A percentile compares a stretch with the other conserved stretches of the same genome.
Evolutionary conservation across 1,140 invertebrate genomes (phyloP).

Genomic region (Heliconius eleuchia): DNA sequence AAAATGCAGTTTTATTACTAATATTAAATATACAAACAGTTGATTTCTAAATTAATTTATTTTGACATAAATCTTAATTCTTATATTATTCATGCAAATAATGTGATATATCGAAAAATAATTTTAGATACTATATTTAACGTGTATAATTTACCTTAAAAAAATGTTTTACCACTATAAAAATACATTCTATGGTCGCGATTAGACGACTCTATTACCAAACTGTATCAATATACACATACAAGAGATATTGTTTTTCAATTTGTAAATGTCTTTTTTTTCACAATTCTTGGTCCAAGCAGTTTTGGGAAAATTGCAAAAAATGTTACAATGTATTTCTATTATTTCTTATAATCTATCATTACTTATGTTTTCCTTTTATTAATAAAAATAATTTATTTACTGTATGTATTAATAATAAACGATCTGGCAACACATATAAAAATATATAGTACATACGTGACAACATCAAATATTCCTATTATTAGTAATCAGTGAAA

Average conservation of each 20-base stretch:
- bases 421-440: not conserved
- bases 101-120: slow-evolving; percentile 15
- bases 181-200: slow-evolving; percentile 6
- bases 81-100: not conserved
- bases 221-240: not conserved
- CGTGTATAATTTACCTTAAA: slow-evolving; percentile 14
- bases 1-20: too few relatives aligned
- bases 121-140: not conserved
- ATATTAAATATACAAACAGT: too few relatives aligned
- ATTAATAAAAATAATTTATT: too few relatives aligned
- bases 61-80: not conserved
- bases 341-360: not conserved
- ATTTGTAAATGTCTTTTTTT: not conserved
- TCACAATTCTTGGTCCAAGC: not conserved
- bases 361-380: too few relatives aligned
- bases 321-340: not conserved
- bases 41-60: too few relatives aligned
- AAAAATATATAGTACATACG: not conserved
- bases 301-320: not conserved
- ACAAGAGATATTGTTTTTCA: not conserved
- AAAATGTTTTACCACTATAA: slow-evolving; percentile 19
- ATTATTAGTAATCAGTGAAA: slow-evolving; percentile 13
- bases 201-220: not conserved
- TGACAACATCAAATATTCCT: slow-evolving; percentile 2
- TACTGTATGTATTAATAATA: too few relatives aligned